Base-by-base conservation (phyloP, 2,888 invertebrate species). In the Agrochola lota region DNA sequence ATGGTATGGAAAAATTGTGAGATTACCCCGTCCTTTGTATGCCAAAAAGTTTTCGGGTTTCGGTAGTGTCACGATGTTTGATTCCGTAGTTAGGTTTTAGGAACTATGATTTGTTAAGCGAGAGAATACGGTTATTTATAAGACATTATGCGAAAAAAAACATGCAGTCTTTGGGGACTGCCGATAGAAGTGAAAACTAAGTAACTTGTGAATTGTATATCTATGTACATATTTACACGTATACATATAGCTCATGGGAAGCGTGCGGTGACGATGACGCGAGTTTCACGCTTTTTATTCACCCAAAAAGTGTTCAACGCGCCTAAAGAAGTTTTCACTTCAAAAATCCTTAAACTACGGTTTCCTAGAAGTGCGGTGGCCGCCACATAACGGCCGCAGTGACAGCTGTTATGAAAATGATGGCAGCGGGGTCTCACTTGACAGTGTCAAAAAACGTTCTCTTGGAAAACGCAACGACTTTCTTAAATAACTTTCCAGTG, bases 1-100 rank as follows among this genome's bases (percentile, higher is more conserved):
- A 91, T 92, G 88, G 87, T 87, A 92, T 90, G 90, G 90, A 91
- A 91, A 91, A 89, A 90, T 86, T 83, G 85, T 84, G 78, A 77
- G 76, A 83, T 87, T 83, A 78, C 77, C 74, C 76, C 77, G 71
- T 57, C 86, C 81, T 83, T 80, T 84, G 62, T 86, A 74, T 77
- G 77, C 69, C 73, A 71, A 76, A 81, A 80, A 71, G 67, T 86
- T 84, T 76, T 52, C 26, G 72, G 81, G 59, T 66, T 57, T 59
- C 57, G 30, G 43, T 69, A 71, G 68, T 71, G 66, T 59, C 52
- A 59, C 63, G 57, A 60, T 70, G 63, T 68, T 60, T 71, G 82
- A 85, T 30, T 60, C 15, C 7, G 57, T 57, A 35, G 62, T 78
- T 66, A 69, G 74, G 71, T 59, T 57, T 66, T 69, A 26, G 69